Base-by-base conservation (phyloP, 92 coral and sea anemone genomes). In the Siderastrea radians region DNA sequence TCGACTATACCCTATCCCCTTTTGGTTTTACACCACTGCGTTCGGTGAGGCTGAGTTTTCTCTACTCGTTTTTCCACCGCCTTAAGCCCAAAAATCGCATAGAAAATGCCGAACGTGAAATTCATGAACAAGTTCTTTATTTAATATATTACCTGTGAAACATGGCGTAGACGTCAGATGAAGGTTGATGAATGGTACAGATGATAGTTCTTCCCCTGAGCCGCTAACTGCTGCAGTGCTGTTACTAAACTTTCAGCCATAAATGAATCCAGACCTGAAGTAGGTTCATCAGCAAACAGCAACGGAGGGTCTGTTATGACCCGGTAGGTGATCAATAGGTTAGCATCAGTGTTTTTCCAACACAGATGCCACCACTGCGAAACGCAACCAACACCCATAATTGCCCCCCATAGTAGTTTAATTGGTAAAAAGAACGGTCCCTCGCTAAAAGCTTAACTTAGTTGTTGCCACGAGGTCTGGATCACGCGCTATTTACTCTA, bases 121-220 rank as follows among this genome's bases (percentile, higher is more conserved):
- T 55, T 55, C 12, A 7, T 55, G 57, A 14, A 14, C 11, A 10
- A 14, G 5, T 1, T 7, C 60, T 10, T 10, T 14, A 55, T 55
- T 55, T 55, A 7, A n/a, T 55, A 55, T 14, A 55, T 14, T 14
- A 6, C 7, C 1, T 55, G 7, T 55, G 87, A 89, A 96, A 96
- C 99, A 96, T 91, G 78, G 95, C 95, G 79, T 96, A 96, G 15
- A 96, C 95, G 71, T 96, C 99, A 69, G 99, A 96, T 0, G 99
- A 89, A 3, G 99, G 99, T 74, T 96, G 99, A 86, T 96, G 98
- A 49, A 95, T 91, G 67, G 99, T 91, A 70, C 99, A 96, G 11
- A 96, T 84, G 82, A 96, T 93, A 2, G 99, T 96, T 64, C 92
- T 78, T 77, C 99, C n/a, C 99, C 66, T 91, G 93, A 9, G 92